phyloP scores from a whole-genome alignment of 2,113 vertebrate species.

The Hippoglossus stenolepis region DNA sequence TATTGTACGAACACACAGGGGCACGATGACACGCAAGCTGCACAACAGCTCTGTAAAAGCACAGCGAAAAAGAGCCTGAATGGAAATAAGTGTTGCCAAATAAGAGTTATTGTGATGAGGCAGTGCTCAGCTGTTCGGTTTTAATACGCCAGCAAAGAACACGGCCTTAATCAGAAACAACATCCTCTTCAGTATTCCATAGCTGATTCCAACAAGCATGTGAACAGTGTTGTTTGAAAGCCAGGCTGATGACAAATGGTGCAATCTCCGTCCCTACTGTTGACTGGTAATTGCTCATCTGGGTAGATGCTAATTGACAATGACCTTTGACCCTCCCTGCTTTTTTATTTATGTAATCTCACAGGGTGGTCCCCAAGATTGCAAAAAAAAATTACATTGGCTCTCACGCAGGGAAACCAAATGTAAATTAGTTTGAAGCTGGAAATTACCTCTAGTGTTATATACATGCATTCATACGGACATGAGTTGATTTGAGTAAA shows the following conservation, averaged over 20 bases:
- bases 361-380: constrained; percentile 57
- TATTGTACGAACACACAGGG: constrained; percentile 72
- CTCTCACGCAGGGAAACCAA: neutral
- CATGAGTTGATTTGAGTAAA: constrained; percentile 32
- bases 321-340: constrained; percentile 65
- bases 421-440: constrained; percentile 34
- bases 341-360: constrained; percentile 65
- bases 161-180: constrained; percentile 69
- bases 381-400: constrained; percentile 12
- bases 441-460: constrained; percentile 32
- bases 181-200: constrained; percentile 68
- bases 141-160: constrained; percentile 75
- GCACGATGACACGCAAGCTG: constrained; percentile 58
- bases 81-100: constrained; percentile 72
- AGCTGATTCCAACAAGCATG: constrained; percentile 71
- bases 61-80: constrained; percentile 53
- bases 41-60: constrained; percentile 59
- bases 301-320: constrained; percentile 77
- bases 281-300: constrained; percentile 78
- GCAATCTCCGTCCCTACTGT: constrained; percentile 74
- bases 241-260: constrained; percentile 74
- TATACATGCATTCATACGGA: constrained; percentile 21
- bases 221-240: constrained; percentile 70
- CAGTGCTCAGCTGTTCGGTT: constrained; percentile 73
- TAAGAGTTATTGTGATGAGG: constrained; percentile 70